Evolutionary conservation across 2,888 invertebrate species (phyloP).

Genomic region (Atrina japonica): DNA sequence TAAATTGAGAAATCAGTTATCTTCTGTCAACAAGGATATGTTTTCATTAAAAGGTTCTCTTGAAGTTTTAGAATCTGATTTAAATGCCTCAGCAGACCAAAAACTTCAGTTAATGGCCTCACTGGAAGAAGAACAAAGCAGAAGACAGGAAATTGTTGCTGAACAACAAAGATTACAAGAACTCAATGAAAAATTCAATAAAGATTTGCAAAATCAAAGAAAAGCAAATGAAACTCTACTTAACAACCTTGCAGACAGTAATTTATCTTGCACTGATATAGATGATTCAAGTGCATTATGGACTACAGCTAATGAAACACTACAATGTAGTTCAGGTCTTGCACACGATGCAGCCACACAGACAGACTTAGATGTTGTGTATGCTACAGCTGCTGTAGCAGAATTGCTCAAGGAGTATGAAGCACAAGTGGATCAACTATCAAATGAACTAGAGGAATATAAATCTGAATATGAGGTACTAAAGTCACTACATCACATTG

Average conservation of each 20-base stretch:
- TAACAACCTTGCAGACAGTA: neutral
- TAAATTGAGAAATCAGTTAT: conserved; percentile 54
- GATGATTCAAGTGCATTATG: neutral
- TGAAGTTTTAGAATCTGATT: conserved; percentile 56
- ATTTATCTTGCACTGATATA: too few species aligned
- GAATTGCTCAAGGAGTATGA: neutral
- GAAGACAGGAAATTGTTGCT: conserved; percentile 10
- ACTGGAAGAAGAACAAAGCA: conserved; percentile 45
- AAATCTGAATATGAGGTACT: conserved; percentile 2
- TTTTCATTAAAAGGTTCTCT: conserved; percentile 51
- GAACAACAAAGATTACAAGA: conserved; percentile 34
- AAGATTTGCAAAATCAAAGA: conserved; percentile 54
- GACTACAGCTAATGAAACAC: conserved; percentile 26
- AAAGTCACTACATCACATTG: neutral
- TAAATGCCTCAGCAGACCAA: conserved; percentile 48
- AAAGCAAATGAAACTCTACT: conserved; percentile 38
- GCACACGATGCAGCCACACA: conserved; percentile 23
- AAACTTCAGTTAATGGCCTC: conserved; percentile 49
- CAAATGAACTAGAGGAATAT: neutral
- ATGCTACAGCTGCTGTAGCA: neutral
- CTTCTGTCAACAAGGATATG: conserved; percentile 58
- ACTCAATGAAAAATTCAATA: conserved; percentile 50
- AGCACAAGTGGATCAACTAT: neutral
- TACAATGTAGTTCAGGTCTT: too few species aligned
- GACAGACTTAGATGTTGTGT: conserved; percentile 35